These are phyloP conservation scores for Nomada lathburiana DNA, from an alignment of 2,888 invertebrate genomes.

Conservation along the genomic window DNA sequence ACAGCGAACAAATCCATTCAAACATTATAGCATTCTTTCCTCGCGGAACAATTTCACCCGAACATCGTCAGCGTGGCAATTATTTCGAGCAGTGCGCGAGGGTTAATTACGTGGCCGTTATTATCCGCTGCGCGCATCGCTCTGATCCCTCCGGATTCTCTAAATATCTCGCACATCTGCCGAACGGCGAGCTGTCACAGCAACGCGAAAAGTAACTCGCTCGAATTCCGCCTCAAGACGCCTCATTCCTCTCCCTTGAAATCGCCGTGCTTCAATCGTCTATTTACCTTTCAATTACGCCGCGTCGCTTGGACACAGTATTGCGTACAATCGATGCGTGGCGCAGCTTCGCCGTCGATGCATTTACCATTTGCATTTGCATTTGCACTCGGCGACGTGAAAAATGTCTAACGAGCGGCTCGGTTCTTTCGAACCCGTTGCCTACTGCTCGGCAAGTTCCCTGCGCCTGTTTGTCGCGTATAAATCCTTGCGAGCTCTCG, in stretches of 20 bases:
- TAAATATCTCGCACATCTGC: too few species aligned
- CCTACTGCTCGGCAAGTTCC: slow-evolving; percentile 4
- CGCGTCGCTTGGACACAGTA: background rate
- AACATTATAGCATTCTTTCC: too few species aligned
- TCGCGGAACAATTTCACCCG: too few species aligned
- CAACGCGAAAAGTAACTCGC: background rate
- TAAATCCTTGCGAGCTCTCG: slow-evolving; percentile 22
- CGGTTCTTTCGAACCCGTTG: slow-evolving; percentile 5
- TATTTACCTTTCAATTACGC: background rate
- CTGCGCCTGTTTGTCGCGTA: slow-evolving; percentile 14
- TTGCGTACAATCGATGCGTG: background rate
- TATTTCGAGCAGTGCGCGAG: too few species aligned
- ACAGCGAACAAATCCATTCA: too few species aligned
- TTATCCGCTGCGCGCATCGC: too few species aligned
- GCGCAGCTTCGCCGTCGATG: slow-evolving; percentile 1
- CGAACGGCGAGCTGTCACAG: too few species aligned
- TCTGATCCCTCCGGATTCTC: too few species aligned
- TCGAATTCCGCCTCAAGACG: background rate
- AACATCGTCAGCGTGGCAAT: too few species aligned
- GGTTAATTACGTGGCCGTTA: too few species aligned
- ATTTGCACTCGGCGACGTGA: slow-evolving; percentile 28
- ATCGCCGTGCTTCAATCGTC: background rate
- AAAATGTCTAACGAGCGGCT: background rate
- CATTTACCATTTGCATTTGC: background rate
- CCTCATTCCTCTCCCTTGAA: background rate